Conservation (phyloP, 2,888 invertebrate species). For the Crematogaster levior region DNA sequence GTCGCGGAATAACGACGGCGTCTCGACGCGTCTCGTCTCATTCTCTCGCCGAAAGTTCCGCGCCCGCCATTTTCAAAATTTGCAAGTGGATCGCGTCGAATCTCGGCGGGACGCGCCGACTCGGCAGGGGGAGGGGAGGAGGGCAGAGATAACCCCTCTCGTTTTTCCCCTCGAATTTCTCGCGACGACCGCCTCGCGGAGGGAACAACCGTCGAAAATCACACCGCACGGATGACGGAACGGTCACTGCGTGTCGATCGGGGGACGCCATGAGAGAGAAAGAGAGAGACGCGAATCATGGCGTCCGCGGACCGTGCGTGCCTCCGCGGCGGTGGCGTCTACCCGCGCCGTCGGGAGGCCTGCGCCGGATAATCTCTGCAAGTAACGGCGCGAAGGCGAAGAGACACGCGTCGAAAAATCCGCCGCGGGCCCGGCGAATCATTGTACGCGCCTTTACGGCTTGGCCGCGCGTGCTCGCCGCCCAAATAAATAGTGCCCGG, state of each 20-base stretch:
- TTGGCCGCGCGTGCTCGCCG: conserved; percentile 24
- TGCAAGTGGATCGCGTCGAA: conserved; percentile 24
- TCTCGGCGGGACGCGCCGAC: neutral
- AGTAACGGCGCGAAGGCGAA: conserved; percentile 8
- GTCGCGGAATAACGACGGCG: neutral
- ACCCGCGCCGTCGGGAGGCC: neutral
- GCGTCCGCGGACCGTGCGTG: conserved; percentile 58
- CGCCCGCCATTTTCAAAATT: conserved; percentile 84
- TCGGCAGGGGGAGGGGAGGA: too few relatives aligned
- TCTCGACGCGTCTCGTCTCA: conserved; percentile 24
- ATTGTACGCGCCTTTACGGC: too few relatives aligned
- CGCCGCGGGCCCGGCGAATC: neutral
- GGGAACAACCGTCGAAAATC: neutral
- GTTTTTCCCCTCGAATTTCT: conserved; percentile 55
- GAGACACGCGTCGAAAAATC: conserved; percentile 40
- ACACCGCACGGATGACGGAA: neutral
- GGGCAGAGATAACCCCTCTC: too few relatives aligned
- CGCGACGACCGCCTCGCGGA: neutral
- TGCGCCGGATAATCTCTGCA: conserved; percentile 34
- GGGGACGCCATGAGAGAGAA: conserved; percentile 69
- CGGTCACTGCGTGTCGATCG: conserved; percentile 39
- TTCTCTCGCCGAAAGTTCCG: conserved; percentile 67
- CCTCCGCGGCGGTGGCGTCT: conserved; percentile 61
- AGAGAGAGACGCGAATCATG: conserved; percentile 67
- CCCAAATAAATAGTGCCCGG: conserved; percentile 19